These are phyloP conservation scores for Indri indri DNA, from an alignment of 2,113 vertebrate genomes.

Conservation along the genomic window DNA sequence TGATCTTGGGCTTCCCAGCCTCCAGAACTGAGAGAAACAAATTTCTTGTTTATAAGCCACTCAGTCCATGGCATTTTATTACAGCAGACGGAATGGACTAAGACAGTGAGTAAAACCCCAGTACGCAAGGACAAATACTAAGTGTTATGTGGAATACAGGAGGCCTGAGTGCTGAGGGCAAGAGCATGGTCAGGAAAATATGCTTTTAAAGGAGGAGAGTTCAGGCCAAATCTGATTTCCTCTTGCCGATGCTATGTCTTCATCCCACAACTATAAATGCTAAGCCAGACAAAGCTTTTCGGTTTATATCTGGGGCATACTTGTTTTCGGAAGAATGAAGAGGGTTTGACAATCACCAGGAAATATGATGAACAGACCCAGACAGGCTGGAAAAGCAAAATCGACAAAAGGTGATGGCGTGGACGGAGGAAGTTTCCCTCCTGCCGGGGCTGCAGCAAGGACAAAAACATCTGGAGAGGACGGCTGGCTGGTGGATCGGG, in stretches of 20 bases:
- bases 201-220: background rate
- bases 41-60: background rate
- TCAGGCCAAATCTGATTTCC: background rate
- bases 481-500: background rate
- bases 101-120: background rate
- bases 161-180: background rate
- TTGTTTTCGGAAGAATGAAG: background rate
- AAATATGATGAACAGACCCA: background rate
- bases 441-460: background rate
- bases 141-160: accelerated
- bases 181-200: background rate
- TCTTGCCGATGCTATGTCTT: background rate
- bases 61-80: background rate
- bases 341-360: background rate
- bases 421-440: too few species aligned
- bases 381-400: background rate
- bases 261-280: background rate
- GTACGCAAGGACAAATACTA: background rate
- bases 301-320: background rate
- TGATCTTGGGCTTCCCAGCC: background rate
- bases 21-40: background rate
- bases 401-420: accelerated
- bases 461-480: background rate
- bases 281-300: background rate
- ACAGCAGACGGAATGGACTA: background rate